Conservation (phyloP, 1,140 invertebrate genomes). For the Apis cerana region DNA sequence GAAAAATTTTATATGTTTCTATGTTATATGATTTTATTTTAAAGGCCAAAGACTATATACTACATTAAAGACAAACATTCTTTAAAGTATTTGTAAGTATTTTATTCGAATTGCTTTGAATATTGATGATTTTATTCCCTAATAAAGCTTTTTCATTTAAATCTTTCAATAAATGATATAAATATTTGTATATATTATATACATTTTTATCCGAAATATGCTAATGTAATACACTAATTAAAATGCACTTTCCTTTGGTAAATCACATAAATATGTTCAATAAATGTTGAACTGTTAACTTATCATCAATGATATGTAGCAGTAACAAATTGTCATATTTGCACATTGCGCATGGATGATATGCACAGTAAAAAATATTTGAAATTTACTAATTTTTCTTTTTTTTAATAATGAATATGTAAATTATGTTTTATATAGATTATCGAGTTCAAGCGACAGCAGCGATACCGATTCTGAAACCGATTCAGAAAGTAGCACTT, state of each 20-base stretch:
- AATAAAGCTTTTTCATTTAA: slow-evolving; percentile 20
- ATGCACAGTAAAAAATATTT: slow-evolving; percentile 16
- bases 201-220: background rate
- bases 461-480: slow-evolving; percentile 61
- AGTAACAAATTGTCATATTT: slow-evolving; percentile 20
- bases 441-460: slow-evolving; percentile 59
- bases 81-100: slow-evolving; percentile 65
- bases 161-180: background rate
- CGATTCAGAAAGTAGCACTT: slow-evolving; percentile 48
- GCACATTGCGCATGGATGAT: slow-evolving; percentile 40
- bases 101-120: slow-evolving; percentile 33
- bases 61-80: slow-evolving; percentile 59
- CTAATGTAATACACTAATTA: slow-evolving; percentile 43
- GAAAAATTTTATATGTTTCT: slow-evolving; percentile 28
- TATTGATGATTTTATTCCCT: slow-evolving; percentile 22
- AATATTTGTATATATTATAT: slow-evolving; percentile 25
- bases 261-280: background rate
- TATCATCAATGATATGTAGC: background rate
- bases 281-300: slow-evolving; percentile 11
- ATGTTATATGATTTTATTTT: slow-evolving; percentile 60
- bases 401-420: background rate
- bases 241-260: slow-evolving; percentile 17
- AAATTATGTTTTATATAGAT: slow-evolving; percentile 47
- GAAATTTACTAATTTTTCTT: background rate
- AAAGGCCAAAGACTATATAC: slow-evolving; percentile 64